Evolutionary conservation across 2,797 vertebrate genomes (phyloP).

Genomic region (Pantherophis vulpinus): DNA sequence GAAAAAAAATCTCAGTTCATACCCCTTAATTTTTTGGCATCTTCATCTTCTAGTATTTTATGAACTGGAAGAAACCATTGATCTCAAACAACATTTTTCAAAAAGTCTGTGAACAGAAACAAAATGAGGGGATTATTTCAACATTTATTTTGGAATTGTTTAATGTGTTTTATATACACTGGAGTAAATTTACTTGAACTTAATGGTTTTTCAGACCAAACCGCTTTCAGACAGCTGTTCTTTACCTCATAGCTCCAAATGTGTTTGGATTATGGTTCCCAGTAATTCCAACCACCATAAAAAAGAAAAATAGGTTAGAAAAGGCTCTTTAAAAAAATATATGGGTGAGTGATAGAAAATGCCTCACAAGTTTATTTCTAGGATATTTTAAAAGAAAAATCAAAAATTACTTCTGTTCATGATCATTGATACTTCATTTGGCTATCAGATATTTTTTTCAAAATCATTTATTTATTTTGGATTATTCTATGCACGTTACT

Average conservation of each 20-base stretch:
- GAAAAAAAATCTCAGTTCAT: not conserved
- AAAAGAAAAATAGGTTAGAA: not conserved
- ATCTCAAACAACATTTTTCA: not conserved
- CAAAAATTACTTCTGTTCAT: not conserved
- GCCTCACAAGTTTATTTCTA: not conserved
- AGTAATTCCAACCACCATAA: not conserved
- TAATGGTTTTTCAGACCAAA: not conserved
- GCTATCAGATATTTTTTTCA: not conserved
- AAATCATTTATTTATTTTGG: not conserved
- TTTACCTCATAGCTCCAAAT: not conserved
- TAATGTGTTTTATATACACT: not conserved
- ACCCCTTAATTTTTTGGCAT: not conserved
- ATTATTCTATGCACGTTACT: not conserved
- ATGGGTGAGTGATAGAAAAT: not conserved
- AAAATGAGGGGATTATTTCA: not conserved
- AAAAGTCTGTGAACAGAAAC: constrained; percentile 3
- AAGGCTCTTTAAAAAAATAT: not conserved
- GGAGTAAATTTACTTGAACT: not conserved
- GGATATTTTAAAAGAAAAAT: not conserved
- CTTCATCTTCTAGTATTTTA: not conserved
- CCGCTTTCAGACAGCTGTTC: not conserved
- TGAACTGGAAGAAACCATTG: constrained; percentile 8
- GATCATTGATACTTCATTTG: not conserved
- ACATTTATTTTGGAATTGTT: not conserved
- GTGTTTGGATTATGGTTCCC: not conserved